These are phyloP conservation scores for Rutpela maculata DNA, from an alignment of 2,888 invertebrate genomes.

Conservation along the genomic window DNA sequence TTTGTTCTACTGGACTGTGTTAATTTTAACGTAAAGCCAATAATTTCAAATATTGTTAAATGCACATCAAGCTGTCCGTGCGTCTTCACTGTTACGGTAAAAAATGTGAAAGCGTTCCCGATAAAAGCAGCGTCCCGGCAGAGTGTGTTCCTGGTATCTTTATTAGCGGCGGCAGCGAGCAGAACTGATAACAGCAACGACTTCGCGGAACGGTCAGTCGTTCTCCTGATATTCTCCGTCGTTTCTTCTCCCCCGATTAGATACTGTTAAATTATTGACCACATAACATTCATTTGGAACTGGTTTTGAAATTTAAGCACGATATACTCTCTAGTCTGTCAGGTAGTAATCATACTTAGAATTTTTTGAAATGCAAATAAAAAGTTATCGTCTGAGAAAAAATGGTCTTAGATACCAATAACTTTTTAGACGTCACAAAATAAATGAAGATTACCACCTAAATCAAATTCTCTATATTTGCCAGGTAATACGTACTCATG, in stretches of 20 bases:
- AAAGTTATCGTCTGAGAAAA: neutral
- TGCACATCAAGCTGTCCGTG: neutral
- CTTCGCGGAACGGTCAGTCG: conserved; percentile 34
- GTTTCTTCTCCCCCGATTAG: conserved; percentile 28
- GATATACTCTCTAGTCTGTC: conserved; percentile 11
- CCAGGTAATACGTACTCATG: too few species aligned
- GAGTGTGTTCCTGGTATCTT: conserved; percentile 36
- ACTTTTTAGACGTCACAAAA: too few species aligned
- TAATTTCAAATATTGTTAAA: neutral
- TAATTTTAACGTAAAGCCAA: too few species aligned
- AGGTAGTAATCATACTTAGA: conserved; percentile 24
- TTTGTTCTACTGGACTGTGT: too few species aligned
- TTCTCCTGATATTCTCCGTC: conserved; percentile 25
- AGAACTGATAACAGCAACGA: conserved; percentile 27
- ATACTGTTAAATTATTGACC: conserved; percentile 36
- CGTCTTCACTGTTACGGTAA: conserved; percentile 1
- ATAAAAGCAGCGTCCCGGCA: conserved; percentile 16
- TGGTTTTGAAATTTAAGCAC: conserved; percentile 26
- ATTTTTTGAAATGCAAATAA: conserved; percentile 12
- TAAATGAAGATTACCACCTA: too few species aligned
- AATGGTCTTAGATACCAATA: too few species aligned
- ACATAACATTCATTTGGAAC: conserved; percentile 22
- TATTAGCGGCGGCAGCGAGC: conserved; percentile 35
- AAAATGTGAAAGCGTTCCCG: conserved; percentile 18
- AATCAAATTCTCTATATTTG: too few species aligned